Conservation (phyloP, 1,140 invertebrate species). For the Frieseomelitta varia region DNA sequence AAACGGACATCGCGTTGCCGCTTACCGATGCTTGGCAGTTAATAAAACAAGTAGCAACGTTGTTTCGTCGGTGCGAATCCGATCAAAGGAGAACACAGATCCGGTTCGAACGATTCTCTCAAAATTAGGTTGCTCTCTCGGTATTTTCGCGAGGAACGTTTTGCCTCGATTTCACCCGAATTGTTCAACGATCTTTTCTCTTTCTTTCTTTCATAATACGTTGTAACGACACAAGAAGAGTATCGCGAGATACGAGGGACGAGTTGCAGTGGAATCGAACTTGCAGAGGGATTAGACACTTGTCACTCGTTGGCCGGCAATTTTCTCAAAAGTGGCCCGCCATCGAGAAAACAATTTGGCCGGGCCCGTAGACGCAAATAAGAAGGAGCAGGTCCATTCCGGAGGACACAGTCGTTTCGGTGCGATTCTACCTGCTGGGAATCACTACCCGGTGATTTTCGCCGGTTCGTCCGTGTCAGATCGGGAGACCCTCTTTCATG, state of each 20-base stretch:
- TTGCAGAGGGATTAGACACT: constrained; percentile 57
- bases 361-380: constrained; percentile 26
- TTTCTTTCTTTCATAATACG: constrained; percentile 1
- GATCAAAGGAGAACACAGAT: neutral
- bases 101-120: neutral
- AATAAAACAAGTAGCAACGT: neutral
- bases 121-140: neutral
- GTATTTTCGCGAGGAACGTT: neutral
- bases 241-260: constrained; percentile 35
- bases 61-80: no score
- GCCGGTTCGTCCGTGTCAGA: neutral
- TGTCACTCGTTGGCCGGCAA: constrained; percentile 63
- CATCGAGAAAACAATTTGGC: constrained; percentile 61
- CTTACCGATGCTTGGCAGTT: neutral
- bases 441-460: constrained; percentile 10
- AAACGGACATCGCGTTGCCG: constrained; percentile 2
- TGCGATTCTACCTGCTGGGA: neutral
- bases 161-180: neutral
- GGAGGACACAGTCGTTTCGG: constrained; percentile 32
- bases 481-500: no score
- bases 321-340: constrained; percentile 56
- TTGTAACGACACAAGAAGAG: neutral
- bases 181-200: neutral
- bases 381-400: constrained; percentile 18
- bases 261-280: constrained; percentile 13